phyloP scores from a whole-genome alignment of 2,797 vertebrate species.

The Rhincodon typus region DNA sequence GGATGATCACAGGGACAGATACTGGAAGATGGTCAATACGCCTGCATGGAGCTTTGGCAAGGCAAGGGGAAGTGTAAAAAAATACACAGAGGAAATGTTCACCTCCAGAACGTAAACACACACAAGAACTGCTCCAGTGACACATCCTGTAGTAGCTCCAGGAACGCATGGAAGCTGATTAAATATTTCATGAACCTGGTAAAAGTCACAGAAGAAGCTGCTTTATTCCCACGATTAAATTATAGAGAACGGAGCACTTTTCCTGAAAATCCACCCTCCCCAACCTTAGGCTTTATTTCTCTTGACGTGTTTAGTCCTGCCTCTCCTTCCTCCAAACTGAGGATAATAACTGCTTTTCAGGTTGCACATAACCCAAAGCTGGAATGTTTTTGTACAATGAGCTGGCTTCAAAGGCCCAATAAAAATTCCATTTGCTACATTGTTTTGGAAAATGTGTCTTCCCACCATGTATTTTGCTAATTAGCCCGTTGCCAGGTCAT shows the following conservation, averaged over 20 bases:
- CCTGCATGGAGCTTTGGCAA: background rate
- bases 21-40: background rate
- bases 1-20: background rate
- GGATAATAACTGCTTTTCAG: background rate
- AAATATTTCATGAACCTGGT: background rate
- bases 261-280: background rate
- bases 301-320: background rate
- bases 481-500: background rate
- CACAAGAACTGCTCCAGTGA: background rate
- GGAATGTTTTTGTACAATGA: slow-evolving; percentile 10
- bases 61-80: background rate
- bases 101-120: background rate
- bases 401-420: slow-evolving; percentile 31
- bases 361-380: background rate
- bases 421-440: slow-evolving; percentile 32
- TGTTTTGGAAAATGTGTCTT: slow-evolving; percentile 22
- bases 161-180: background rate
- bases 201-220: background rate
- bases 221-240: background rate
- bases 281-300: background rate
- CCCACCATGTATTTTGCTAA: background rate
- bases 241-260: background rate
- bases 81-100: background rate
- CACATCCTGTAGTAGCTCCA: background rate
- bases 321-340: background rate